Evolutionary conservation across 2,797 vertebrate species (phyloP).

Genomic region (Propithecus deckenii): DNA sequence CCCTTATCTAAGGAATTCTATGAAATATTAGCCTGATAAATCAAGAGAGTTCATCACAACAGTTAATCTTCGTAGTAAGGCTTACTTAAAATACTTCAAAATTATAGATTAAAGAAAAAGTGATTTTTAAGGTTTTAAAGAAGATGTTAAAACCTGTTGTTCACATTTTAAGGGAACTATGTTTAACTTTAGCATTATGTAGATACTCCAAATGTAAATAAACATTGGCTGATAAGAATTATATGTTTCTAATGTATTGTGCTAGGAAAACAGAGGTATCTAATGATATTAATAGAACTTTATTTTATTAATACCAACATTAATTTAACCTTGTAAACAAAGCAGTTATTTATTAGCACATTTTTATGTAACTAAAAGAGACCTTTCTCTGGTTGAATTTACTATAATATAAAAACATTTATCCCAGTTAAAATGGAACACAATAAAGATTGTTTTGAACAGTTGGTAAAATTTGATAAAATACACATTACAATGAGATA

Average conservation of each 20-base stretch:
- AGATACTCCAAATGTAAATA: neutral
- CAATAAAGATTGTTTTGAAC: neutral
- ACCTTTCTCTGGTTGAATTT: neutral
- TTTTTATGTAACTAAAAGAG: constrained; percentile 19
- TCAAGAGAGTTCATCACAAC: neutral
- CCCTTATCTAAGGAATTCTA: neutral
- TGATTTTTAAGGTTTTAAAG: constrained; percentile 32
- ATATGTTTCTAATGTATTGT: neutral
- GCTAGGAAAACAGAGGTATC: neutral
- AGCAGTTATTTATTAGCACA: constrained; percentile 42
- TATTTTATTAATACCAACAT: neutral
- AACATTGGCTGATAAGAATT: neutral
- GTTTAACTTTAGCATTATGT: neutral
- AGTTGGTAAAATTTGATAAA: constrained; percentile 33
- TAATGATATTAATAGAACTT: constrained; percentile 14
- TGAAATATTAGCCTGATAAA: neutral
- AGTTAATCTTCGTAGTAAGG: constrained; percentile 29
- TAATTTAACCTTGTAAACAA: constrained; percentile 16
- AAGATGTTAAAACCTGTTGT: neutral
- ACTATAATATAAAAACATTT: constrained; percentile 38
- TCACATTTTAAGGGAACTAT: constrained; percentile 32
- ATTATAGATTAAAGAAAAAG: neutral
- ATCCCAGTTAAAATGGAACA: constrained; percentile 44
- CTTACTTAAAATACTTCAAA: constrained; percentile 41
- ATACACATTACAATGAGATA: neutral